Conservation (phyloP, 2,888 invertebrate genomes). For the Candidula unifasciata region DNA sequence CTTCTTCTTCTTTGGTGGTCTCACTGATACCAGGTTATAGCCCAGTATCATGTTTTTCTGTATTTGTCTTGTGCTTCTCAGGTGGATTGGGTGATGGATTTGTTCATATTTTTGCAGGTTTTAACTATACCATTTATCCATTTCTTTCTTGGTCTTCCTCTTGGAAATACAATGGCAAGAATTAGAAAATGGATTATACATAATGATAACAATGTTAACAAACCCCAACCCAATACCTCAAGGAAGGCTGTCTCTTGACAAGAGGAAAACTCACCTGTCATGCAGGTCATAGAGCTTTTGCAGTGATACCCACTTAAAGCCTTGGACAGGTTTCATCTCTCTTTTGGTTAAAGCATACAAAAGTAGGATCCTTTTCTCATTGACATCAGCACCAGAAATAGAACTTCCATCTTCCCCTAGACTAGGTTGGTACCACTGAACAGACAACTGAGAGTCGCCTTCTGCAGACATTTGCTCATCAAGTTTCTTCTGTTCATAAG, state of each 20-base stretch:
- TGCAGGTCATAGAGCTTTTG: constrained; percentile 70
- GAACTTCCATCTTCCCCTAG: constrained; percentile 65
- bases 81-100: too few species aligned
- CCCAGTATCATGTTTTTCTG: too few species aligned
- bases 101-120: too few species aligned
- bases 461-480: constrained; percentile 62
- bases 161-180: too few species aligned
- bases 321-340: constrained; percentile 51
- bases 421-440: constrained; percentile 74
- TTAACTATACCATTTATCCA: too few species aligned
- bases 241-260: not conserved
- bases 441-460: constrained; percentile 67
- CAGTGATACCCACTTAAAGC: constrained; percentile 67
- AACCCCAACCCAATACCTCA: too few species aligned
- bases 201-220: too few species aligned
- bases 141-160: too few species aligned
- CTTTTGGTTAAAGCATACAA: constrained; percentile 67
- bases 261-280: constrained; percentile 63
- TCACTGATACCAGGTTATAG: too few species aligned
- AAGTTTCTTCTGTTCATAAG: constrained; percentile 57
- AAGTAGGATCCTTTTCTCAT: constrained; percentile 64
- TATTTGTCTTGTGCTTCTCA: too few species aligned
- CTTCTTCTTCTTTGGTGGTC: too few species aligned
- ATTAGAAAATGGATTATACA: too few species aligned
- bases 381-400: constrained; percentile 60